Evolutionary conservation across 2,113 vertebrate species (phyloP).

Genomic region (Paramormyrops kingsleyae): DNA sequence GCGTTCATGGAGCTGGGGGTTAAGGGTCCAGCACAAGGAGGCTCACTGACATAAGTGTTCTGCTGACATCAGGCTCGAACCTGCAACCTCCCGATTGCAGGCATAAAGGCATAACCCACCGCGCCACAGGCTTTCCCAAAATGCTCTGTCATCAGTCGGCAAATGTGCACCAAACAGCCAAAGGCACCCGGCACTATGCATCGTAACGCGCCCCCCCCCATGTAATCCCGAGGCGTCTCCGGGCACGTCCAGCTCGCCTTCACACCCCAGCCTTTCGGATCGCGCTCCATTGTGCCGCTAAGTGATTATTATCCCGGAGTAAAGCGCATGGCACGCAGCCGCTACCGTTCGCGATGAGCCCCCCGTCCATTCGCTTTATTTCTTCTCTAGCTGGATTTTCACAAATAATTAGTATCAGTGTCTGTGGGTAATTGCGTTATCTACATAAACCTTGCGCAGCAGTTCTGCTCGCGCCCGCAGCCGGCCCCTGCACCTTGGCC

Average conservation of each 20-base stretch:
- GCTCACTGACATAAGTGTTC: neutral
- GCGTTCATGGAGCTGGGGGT: neutral
- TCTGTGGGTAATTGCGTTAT: slow-evolving; percentile 28
- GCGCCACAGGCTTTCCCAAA: neutral
- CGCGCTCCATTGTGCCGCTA: neutral
- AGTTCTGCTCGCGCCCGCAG: slow-evolving; percentile 12
- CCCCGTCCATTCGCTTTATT: neutral
- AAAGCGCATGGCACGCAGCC: neutral
- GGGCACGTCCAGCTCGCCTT: neutral
- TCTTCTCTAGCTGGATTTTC: slow-evolving; percentile 1
- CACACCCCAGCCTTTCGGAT: neutral
- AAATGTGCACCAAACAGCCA: neutral
- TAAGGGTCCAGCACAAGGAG: neutral
- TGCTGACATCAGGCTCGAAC: neutral
- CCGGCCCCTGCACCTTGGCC: neutral
- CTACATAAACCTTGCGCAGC: slow-evolving; percentile 17
- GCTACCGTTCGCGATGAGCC: neutral
- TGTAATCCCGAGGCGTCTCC: neutral
- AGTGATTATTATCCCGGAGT: slow-evolving; percentile 15
- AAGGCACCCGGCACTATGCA: slow-evolving; percentile 24
- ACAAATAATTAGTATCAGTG: slow-evolving; percentile 34
- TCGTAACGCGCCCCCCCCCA: slow-evolving; percentile 16
- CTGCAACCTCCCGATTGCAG: neutral
- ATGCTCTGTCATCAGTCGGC: neutral
- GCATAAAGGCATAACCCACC: neutral